These are phyloP conservation scores for Melozone crissalis DNA, from an alignment of 2,113 vertebrate species.

Conservation along the genomic window DNA sequence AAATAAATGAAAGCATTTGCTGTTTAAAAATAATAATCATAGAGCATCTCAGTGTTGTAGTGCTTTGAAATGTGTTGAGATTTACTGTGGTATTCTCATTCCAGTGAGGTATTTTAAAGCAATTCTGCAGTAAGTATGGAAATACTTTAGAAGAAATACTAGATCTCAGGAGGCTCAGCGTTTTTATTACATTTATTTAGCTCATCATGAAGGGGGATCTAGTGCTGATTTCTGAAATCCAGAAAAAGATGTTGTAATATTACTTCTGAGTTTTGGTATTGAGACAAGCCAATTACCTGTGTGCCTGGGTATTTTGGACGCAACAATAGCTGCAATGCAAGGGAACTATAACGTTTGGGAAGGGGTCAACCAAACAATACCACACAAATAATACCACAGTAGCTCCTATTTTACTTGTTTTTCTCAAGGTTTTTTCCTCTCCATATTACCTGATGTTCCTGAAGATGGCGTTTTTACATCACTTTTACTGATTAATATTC, in stretches of 20 bases:
- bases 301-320: constrained; percentile 2
- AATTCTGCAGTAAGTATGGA: constrained; percentile 58
- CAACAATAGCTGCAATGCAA: not conserved
- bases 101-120: constrained; percentile 52
- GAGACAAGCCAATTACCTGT: constrained; percentile 37
- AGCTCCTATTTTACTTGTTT: not conserved
- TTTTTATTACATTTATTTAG: constrained; percentile 68
- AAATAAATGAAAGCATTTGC: not conserved
- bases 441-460: not conserved
- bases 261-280: constrained; percentile 26
- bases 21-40: not conserved
- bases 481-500: not conserved
- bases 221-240: constrained; percentile 55
- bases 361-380: not conserved
- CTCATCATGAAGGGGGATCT: constrained; percentile 33
- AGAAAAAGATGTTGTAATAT: constrained; percentile 49
- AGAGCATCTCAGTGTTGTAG: not conserved
- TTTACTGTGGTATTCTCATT: constrained; percentile 58
- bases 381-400: not conserved
- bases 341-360: rapidly evolving
- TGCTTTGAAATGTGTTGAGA: constrained; percentile 26
- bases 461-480: not conserved
- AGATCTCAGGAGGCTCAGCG: constrained; percentile 46
- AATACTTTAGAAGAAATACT: constrained; percentile 57
- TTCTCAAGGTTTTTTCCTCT: not conserved